Base-by-base conservation (phyloP, 1,140 invertebrate genomes). In the Cephus cinctus region DNA sequence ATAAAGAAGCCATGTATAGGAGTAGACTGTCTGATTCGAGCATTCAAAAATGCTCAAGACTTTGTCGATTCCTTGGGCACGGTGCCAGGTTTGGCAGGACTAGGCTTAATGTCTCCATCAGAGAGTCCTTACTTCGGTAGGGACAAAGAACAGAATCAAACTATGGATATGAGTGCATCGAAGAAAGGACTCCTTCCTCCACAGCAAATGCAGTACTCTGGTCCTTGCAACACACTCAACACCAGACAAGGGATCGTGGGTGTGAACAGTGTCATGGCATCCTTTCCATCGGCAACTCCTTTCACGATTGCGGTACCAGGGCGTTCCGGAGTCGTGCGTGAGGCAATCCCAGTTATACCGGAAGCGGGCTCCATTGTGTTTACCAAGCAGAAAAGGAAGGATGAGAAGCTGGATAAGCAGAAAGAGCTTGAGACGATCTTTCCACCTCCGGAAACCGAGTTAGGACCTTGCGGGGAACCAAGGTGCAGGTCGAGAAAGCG, bases 61-160 rank as follows among this genome's bases (percentile, higher is more conserved):
- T 68, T 73, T 20, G 57, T 75, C 0, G 57, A 75, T 47, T 71
- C 69, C 0, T 21, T 73, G 5, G 71, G 65, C 0, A 73, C 62
- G 11, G 63, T 68, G 18, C 63, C 54, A 6, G 69, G 71, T 11
- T 25, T 71, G 6, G 50, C 56, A 3, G 71, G 69, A 5, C 47
- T 75, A 0, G 69, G 71, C 5, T 41, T 75, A 14, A 54, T 68
- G 49, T 69, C 69, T 30, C 67, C 70, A 12, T 45, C 55, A 1
- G 69, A 73, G 19, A 75, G 68, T 50, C 72, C 69, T 14, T 73
- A 64, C 31, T 73, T 67, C 22, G 57, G 60, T 3, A 55, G 52
- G 15, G 31, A 56, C 4, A 2, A 39, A 3, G 45, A 56, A 11
- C 47, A 19, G 4, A 12, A 15, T 41, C 45, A 2, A 22, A 27